phyloP scores from a whole-genome alignment of 2,113 vertebrate genomes.

The Tricholaema leucomelas region DNA sequence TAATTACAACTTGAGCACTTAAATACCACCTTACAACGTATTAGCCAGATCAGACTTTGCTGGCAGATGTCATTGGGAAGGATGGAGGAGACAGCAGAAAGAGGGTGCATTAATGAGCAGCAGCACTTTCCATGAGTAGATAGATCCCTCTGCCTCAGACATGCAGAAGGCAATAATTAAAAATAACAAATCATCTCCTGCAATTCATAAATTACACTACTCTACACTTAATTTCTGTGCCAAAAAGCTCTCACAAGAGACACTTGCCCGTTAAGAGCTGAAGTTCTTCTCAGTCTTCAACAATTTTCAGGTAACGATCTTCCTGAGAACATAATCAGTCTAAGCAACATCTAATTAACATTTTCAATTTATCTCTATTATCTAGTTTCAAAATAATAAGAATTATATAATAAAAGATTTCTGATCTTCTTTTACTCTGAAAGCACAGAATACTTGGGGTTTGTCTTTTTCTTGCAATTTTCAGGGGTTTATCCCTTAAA shows the following conservation, averaged over 20 bases:
- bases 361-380: neutral
- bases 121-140: neutral
- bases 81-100: neutral
- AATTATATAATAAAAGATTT: neutral
- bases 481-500: neutral
- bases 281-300: neutral
- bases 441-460: neutral
- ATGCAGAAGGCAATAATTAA: neutral
- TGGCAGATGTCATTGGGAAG: neutral
- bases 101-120: neutral
- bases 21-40: neutral
- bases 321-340: neutral
- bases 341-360: neutral
- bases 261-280: neutral
- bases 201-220: neutral
- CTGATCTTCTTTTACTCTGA: neutral
- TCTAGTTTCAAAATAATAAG: neutral
- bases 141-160: neutral
- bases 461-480: neutral
- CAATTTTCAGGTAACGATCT: neutral
- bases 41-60: neutral
- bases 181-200: neutral
- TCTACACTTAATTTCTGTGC: neutral
- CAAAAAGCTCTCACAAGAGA: neutral
- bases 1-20: neutral